Base-by-base conservation (phyloP, 1,140 invertebrate species). In the Panagrolaimus sp. region DNA sequence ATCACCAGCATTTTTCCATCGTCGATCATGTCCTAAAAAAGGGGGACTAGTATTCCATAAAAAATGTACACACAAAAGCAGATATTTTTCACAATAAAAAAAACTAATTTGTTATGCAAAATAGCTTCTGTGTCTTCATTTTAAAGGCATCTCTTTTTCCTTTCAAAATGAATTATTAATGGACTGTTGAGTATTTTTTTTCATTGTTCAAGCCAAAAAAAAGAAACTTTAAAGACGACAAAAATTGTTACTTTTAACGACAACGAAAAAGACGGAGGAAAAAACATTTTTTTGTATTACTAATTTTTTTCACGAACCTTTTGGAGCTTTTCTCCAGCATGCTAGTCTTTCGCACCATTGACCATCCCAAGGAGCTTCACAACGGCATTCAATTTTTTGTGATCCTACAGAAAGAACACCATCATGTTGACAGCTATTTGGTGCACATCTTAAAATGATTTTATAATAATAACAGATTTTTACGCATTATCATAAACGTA, bases 381-480 rank as follows among this genome's bases (percentile, higher is more conserved):
- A 63, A 25, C 27, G 27, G 42, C 62, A 63, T 43, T 63, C 62
- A 31, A 63, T 27, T 9, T 38, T 9, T n/a, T n/a, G 16, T 42
- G 27, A 31, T 63, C 62, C 62, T n/a, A 63, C 38, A 11, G 62
- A 63, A 11, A 63, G 42, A 16, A 63, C 23, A 42, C 62, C 62
- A 14, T 43, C 62, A 31, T 63, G 9, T 0, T 63, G 31, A 27
- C 62, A 63, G 11, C 38, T 31, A 43, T 31, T 42, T n/a, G 62
- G 62, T 16, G 42, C 38, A 63, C 62, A 63, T n/a, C 62, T 63
- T n/a, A 63, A 63, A 63, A 63, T 57, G n/a, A 20, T 57, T 25
- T 57, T 27, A 57, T 57, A n/a, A n/a, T n/a, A 11, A 57, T 20
- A 27, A 13, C 51, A 57, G n/a, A n/a, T n/a, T n/a, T n/a, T n/a